These are phyloP conservation scores for Teinopalpus imperialis DNA, from an alignment of 2,888 invertebrate genomes.

Conservation along the genomic window DNA sequence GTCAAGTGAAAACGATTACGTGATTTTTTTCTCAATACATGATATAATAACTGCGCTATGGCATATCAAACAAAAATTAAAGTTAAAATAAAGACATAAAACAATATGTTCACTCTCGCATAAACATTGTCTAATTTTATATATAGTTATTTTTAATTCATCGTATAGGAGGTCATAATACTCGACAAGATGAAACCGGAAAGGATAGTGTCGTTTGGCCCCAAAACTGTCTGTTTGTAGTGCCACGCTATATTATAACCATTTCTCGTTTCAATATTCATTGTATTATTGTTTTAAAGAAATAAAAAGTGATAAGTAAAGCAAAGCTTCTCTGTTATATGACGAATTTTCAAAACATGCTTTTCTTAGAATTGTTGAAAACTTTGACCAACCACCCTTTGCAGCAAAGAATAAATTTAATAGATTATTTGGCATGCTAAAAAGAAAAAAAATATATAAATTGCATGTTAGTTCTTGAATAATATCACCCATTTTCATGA, in stretches of 20 bases:
- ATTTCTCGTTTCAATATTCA: constrained; percentile 7
- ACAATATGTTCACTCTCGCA: constrained; percentile 58
- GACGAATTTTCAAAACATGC: too few relatives aligned
- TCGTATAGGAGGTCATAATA: constrained; percentile 56
- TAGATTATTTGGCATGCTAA: too few relatives aligned
- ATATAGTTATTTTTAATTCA: constrained; percentile 71
- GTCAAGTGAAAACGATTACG: constrained; percentile 34
- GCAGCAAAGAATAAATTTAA: too few relatives aligned
- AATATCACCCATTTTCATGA: not conserved
- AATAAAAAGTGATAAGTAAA: too few relatives aligned
- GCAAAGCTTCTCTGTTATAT: too few relatives aligned
- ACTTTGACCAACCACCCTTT: too few relatives aligned
- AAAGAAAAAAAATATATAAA: too few relatives aligned
- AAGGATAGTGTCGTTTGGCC: constrained; percentile 44
- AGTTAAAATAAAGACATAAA: constrained; percentile 28
- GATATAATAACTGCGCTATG: not conserved
- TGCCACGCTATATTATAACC: constrained; percentile 18
- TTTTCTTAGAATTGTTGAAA: too few relatives aligned
- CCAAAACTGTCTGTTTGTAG: constrained; percentile 56
- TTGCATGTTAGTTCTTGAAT: constrained; percentile 6
- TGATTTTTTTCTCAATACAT: constrained; percentile 29
- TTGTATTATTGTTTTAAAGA: too few relatives aligned
- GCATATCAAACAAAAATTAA: not conserved
- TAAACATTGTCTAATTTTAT: constrained; percentile 60
- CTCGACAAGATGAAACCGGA: constrained; percentile 58